Evolutionary conservation across 37 sponge, comb jelly and placozoan genomes (phyloP).

Genomic region (Cliona cf. orientalis): DNA sequence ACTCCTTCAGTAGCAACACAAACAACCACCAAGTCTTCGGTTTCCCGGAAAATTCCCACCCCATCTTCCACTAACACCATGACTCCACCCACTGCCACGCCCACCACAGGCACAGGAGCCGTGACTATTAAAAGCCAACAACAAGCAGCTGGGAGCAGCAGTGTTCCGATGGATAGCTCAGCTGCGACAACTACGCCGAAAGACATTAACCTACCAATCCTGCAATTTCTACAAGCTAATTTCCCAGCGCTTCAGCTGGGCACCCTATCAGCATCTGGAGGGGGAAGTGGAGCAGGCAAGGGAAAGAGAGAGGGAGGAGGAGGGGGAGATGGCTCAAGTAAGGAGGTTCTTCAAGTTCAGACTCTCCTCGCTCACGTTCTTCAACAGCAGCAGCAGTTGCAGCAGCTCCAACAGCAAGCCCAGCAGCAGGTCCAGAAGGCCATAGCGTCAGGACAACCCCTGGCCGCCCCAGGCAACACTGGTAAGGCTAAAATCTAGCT

Average conservation of each 20-base stretch:
- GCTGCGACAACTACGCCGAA: conserved; percentile 2
- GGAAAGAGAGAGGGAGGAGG: neutral
- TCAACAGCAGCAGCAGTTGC: conserved; percentile 17
- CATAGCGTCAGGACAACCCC: neutral
- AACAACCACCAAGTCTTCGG: too few species aligned
- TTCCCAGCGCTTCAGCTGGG: conserved; percentile 31
- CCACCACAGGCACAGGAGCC: neutral
- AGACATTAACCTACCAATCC: conserved; percentile 46
- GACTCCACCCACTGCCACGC: neutral
- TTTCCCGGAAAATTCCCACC: neutral
- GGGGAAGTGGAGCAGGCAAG: neutral
- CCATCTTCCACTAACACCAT: neutral
- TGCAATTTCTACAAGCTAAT: conserved; percentile 48
- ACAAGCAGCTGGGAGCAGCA: too few species aligned
- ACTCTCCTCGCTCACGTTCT: conserved; percentile 18
- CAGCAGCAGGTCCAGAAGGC: neutral
- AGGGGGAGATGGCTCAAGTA: too few species aligned
- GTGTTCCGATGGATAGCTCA: neutral
- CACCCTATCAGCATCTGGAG: too few species aligned
- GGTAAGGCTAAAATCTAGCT: neutral
- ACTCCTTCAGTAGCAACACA: too few species aligned
- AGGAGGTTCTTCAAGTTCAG: conserved; percentile 33
- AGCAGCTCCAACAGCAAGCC: conserved; percentile 1
- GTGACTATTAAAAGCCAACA: too few species aligned
- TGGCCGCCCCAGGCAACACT: neutral